phyloP scores from a whole-genome alignment of 2,113 vertebrate species.

The Polypterus senegalus region DNA sequence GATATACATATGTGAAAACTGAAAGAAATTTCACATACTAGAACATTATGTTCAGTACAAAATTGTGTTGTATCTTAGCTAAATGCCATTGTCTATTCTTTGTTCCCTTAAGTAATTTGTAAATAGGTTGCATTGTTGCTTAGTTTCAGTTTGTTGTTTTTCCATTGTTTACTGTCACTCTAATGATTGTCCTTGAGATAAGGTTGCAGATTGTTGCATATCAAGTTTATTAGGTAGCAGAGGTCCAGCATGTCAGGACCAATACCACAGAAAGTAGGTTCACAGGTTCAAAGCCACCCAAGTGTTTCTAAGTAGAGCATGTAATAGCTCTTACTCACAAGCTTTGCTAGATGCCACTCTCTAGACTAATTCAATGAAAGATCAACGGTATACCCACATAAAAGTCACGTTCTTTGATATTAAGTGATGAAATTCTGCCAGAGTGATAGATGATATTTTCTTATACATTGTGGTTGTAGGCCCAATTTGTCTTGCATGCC shows the following conservation, averaged over 20 bases:
- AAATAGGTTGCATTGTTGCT: no score
- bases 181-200: constrained; percentile 56
- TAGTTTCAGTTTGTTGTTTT: constrained; percentile 29
- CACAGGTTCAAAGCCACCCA: not conserved
- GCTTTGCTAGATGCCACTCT: no score
- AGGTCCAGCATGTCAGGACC: constrained; percentile 31
- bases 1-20: no score
- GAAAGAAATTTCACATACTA: no score
- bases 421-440: constrained; percentile 23
- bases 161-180: constrained; percentile 38
- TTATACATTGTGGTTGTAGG: constrained; percentile 17
- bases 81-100: no score
- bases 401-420: constrained; percentile 16
- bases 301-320: constrained; percentile 23
- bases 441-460: constrained; percentile 26
- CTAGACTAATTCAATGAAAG: no score
- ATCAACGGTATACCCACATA: not conserved
- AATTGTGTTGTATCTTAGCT: no score
- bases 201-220: constrained; percentile 34
- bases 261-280: constrained; percentile 15
- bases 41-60: no score
- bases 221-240: constrained; percentile 45
- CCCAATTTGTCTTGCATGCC: constrained; percentile 36
- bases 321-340: no score
- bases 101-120: no score